These are phyloP conservation scores for Taphrorychus bicolor DNA, from an alignment of 2,888 invertebrate genomes.

Conservation along the genomic window DNA sequence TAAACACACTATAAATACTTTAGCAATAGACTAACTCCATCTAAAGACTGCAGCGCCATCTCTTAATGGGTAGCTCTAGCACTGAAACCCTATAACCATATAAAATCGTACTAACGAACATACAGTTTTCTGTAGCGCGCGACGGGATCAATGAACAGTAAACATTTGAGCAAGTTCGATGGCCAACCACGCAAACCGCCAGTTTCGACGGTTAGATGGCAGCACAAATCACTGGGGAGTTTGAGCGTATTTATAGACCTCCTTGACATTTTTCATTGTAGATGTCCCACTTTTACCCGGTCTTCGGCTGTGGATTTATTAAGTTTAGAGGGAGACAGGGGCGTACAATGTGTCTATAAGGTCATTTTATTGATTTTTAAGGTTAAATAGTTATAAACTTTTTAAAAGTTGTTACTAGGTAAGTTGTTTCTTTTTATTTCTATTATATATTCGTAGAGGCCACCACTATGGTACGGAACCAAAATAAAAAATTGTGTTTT, in stretches of 20 bases:
- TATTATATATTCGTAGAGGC: too few species aligned
- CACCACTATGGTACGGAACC: too few species aligned
- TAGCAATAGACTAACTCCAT: too few species aligned
- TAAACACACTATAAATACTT: too few species aligned
- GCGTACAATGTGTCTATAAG: not conserved
- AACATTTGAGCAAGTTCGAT: not conserved
- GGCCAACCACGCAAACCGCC: not conserved
- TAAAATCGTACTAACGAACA: not conserved
- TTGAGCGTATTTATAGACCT: conserved; percentile 20
- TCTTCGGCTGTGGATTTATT: not conserved
- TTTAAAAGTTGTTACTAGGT: too few species aligned
- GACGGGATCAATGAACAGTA: not conserved
- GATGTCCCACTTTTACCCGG: conserved; percentile 41
- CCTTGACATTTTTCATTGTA: conserved; percentile 47
- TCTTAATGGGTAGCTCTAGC: not conserved
- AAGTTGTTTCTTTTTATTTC: too few species aligned
- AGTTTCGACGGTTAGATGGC: conserved; percentile 15
- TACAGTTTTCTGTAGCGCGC: not conserved
- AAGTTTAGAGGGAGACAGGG: not conserved
- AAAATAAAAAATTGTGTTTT: too few species aligned
- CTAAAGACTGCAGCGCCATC: not conserved
- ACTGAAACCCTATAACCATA: not conserved
- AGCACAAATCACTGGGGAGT: not conserved
- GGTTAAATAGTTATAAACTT: too few species aligned
- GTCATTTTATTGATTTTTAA: too few species aligned